Conservation (phyloP, 35 echinoderm and acorn worm genomes). For the Apostichopus californicus region DNA sequence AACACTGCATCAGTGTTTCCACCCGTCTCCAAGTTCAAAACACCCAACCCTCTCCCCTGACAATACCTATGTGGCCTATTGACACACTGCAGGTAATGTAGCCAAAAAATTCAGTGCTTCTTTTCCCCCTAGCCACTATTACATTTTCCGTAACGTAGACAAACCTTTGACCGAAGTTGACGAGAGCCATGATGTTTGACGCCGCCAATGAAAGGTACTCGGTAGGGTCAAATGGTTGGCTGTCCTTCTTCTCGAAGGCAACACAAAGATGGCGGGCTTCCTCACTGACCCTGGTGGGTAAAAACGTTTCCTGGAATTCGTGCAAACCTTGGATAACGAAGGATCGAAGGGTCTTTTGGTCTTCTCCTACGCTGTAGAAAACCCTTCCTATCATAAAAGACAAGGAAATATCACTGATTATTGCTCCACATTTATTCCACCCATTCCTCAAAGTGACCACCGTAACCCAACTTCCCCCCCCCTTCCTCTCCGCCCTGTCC, state of each 20-base stretch:
- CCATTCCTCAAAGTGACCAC: not conserved
- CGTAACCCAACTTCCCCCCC: not conserved
- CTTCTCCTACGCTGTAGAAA: constrained; percentile 5
- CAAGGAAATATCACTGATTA: no score
- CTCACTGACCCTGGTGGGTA: not conserved
- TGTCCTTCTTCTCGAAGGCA: not conserved
- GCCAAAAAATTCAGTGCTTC: no score
- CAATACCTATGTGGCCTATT: no score
- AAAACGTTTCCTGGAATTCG: not conserved
- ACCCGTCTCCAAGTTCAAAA: no score
- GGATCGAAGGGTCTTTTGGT: not conserved
- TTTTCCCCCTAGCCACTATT: no score
- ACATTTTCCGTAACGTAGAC: not conserved
- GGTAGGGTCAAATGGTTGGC: not conserved
- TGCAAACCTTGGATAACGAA: not conserved
- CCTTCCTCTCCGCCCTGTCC: not conserved
- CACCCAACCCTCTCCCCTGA: no score
- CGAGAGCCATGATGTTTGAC: not conserved
- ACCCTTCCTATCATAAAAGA: not conserved
- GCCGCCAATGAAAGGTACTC: not conserved
- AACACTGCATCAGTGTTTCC: no score
- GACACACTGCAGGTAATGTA: no score
- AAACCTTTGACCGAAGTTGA: constrained; percentile 18
- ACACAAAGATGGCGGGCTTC: constrained; percentile 14
- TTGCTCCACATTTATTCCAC: not conserved